Percentiles rank a stretch among this genome's conserved stretches.
phyloP scores from a whole-genome alignment of 2,888 invertebrate species.

The Yponomeuta cagnagella region DNA sequence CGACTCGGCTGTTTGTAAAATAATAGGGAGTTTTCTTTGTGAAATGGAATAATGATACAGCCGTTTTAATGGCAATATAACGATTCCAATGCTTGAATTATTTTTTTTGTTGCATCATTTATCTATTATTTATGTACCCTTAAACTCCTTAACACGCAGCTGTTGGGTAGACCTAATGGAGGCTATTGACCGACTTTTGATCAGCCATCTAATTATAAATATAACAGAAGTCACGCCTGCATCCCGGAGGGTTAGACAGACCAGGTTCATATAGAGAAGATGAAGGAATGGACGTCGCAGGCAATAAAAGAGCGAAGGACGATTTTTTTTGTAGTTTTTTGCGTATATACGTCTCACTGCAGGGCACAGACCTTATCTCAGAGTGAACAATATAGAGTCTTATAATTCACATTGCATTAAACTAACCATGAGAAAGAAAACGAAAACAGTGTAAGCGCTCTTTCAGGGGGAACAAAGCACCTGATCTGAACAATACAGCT shows the following conservation, averaged over 20 bases:
- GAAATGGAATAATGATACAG: background rate
- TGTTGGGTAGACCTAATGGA: too few species aligned
- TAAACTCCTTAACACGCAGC: too few species aligned
- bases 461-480: conserved; percentile 50
- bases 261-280: too few species aligned
- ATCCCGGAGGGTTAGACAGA: too few species aligned
- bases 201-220: background rate
- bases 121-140: too few species aligned
- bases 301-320: too few species aligned
- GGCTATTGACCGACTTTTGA: background rate
- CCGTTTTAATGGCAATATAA: background rate
- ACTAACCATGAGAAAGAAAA: background rate
- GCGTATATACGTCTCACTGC: too few species aligned
- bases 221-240: too few species aligned
- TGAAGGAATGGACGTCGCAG: too few species aligned
- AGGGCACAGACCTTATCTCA: too few species aligned
- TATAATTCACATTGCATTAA: background rate
- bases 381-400: too few species aligned
- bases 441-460: background rate
- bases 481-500: conserved; percentile 73
- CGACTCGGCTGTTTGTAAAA: background rate
- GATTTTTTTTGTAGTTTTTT: too few species aligned
- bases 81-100: background rate
- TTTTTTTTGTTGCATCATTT: background rate
- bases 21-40: conserved; percentile 3